These are phyloP conservation scores for Leucania comma DNA, from an alignment of 2,888 invertebrate species.

Conservation along the genomic window DNA sequence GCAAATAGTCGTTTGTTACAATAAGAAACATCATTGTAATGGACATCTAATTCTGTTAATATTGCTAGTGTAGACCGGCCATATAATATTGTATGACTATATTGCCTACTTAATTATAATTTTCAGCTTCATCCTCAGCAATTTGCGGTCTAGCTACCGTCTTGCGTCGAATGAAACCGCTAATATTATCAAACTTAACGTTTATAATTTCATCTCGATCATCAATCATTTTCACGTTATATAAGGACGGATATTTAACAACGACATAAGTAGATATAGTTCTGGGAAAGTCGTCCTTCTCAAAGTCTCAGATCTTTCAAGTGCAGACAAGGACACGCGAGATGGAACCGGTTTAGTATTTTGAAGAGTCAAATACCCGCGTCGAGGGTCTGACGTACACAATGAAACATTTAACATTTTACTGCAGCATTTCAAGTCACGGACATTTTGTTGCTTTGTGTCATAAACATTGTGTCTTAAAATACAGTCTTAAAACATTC, in stretches of 20 bases:
- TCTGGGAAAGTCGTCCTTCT: conserved; percentile 27
- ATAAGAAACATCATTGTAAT: conserved; percentile 19
- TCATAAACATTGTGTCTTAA: conserved; percentile 40
- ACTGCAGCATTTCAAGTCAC: conserved; percentile 46
- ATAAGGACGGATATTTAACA: conserved; percentile 60
- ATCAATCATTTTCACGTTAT: conserved; percentile 53
- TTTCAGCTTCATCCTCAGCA: conserved; percentile 25
- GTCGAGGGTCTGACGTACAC: conserved; percentile 34
- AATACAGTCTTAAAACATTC: conserved; percentile 41
- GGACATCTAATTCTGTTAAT: conserved; percentile 31
- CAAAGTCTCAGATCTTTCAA: conserved; percentile 38
- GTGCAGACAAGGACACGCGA: conserved; percentile 57
- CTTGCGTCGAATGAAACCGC: conserved; percentile 27
- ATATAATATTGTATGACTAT: conserved; percentile 24
- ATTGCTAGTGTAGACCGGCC: conserved; percentile 22
- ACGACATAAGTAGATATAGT: conserved; percentile 38
- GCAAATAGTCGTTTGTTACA: conserved; percentile 27
- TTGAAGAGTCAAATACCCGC: conserved; percentile 46
- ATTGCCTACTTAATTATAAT: conserved; percentile 35
- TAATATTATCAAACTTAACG: conserved; percentile 22
- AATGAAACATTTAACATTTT: conserved; percentile 52
- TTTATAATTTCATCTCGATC: conserved; percentile 30
- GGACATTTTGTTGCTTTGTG: conserved; percentile 35
- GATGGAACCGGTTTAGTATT: conserved; percentile 56
- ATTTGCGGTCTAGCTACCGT: conserved; percentile 2